A percentile compares a stretch with the other conserved stretches of the same genome.
These are phyloP conservation scores for Pyrgilauda ruficollis DNA, from an alignment of 2,113 vertebrate species.

Conservation along the genomic window DNA sequence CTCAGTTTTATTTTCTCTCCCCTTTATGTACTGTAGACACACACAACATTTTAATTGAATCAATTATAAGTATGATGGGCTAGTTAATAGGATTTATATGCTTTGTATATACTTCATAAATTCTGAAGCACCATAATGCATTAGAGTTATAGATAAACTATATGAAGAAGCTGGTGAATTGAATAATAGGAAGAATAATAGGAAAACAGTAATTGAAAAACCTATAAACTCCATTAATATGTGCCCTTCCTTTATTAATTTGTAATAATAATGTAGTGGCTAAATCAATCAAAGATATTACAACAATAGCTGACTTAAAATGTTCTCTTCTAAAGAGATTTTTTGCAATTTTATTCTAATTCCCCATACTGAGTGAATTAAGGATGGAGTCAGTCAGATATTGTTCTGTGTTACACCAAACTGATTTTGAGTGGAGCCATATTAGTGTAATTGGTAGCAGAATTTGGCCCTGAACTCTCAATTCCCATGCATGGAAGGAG, in stretches of 20 bases:
- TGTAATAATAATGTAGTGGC: slow-evolving; percentile 65
- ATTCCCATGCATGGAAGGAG: background rate
- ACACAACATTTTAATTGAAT: slow-evolving; percentile 61
- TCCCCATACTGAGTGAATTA: background rate
- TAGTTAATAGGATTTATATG: slow-evolving; percentile 71
- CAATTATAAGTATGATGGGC: slow-evolving; percentile 56
- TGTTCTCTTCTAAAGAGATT: background rate
- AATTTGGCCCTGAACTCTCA: background rate
- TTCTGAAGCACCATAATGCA: slow-evolving; percentile 47
- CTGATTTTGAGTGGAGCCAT: background rate
- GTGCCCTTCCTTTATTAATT: slow-evolving; percentile 71
- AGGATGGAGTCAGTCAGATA: background rate
- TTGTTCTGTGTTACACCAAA: background rate
- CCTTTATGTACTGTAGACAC: slow-evolving; percentile 47
- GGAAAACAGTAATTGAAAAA: slow-evolving; percentile 72
- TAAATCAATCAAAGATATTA: slow-evolving; percentile 62
- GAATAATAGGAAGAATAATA: slow-evolving; percentile 70
- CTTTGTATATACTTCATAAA: slow-evolving; percentile 68
- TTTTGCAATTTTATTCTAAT: slow-evolving; percentile 15
- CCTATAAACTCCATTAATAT: slow-evolving; percentile 65
- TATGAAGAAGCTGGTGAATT: slow-evolving; percentile 57
- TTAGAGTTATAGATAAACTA: slow-evolving; percentile 57
- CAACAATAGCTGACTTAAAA: slow-evolving; percentile 29
- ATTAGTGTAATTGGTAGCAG: background rate
- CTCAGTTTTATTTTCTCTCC: slow-evolving; percentile 37